Conservation (phyloP, 2,888 invertebrate species). For the Axea sp. region DNA sequence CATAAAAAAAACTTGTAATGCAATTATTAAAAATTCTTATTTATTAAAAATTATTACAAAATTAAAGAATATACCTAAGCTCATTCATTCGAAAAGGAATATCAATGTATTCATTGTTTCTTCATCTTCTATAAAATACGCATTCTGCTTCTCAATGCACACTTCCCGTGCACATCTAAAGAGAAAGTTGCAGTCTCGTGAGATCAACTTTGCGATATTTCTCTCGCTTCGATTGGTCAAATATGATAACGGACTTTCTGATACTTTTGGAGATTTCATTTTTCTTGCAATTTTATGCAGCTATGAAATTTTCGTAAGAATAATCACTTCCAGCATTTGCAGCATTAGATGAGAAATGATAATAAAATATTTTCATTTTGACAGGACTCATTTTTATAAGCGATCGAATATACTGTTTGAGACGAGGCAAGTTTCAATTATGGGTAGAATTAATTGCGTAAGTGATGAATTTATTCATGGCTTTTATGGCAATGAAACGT, state of each 20-base stretch:
- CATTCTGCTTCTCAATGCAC: constrained; percentile 25
- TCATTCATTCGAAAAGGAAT: constrained; percentile 3
- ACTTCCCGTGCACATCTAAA: constrained; percentile 41
- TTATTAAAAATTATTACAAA: no score
- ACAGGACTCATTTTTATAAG: no score
- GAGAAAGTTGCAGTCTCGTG: constrained; percentile 48
- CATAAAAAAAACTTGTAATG: no score
- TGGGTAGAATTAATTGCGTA: constrained; percentile 54
- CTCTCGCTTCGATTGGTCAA: constrained; percentile 38
- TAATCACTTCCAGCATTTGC: no score
- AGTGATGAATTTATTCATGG: constrained; percentile 58
- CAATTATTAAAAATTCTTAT: no score
- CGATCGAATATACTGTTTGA: no score
- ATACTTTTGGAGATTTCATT: no score
- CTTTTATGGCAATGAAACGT: constrained; percentile 53
- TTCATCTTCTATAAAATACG: constrained; percentile 39
- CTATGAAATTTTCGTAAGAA: no score
- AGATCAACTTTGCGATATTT: constrained; percentile 39
- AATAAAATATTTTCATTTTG: no score
- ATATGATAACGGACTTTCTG: constrained; percentile 31
- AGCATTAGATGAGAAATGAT: no score
- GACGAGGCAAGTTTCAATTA: constrained; percentile 64
- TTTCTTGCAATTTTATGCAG: no score
- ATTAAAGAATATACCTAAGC: not conserved
- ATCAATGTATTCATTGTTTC: constrained; percentile 32